phyloP scores from a whole-genome alignment of 2,113 vertebrate species.

The Prionailurus viverrinus region DNA sequence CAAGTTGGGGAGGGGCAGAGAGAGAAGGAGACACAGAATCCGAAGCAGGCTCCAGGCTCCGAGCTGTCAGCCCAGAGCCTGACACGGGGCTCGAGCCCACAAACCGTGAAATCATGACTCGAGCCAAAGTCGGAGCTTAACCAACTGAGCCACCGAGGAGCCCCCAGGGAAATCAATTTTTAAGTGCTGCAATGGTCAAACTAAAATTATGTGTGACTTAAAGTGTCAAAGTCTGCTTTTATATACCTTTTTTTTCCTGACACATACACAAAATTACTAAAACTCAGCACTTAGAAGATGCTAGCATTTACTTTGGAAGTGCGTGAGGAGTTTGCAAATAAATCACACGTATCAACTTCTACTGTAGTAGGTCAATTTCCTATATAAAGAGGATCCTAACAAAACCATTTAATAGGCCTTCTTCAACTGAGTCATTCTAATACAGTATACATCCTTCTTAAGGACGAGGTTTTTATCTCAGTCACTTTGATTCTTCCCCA shows the following conservation, averaged over 20 bases:
- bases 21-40: no score
- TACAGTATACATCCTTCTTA: background rate
- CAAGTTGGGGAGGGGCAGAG: no score
- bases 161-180: background rate
- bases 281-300: background rate
- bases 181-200: background rate
- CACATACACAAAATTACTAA: background rate
- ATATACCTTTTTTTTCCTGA: background rate
- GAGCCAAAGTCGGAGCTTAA: no score
- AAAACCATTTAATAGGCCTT: constrained; percentile 14
- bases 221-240: background rate
- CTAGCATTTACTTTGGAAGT: constrained; percentile 44
- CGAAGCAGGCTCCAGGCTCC: no score
- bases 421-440: background rate
- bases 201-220: background rate
- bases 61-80: no score
- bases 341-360: background rate
- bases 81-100: no score
- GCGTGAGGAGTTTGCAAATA: background rate
- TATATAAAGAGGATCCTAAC: background rate
- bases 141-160: no score
- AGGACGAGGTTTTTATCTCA: background rate
- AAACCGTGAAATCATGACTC: no score
- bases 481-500: background rate
- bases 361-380: background rate